Evolutionary conservation across 1,140 invertebrate species (phyloP).

Genomic region (Stegodyphus mimosarum): DNA sequence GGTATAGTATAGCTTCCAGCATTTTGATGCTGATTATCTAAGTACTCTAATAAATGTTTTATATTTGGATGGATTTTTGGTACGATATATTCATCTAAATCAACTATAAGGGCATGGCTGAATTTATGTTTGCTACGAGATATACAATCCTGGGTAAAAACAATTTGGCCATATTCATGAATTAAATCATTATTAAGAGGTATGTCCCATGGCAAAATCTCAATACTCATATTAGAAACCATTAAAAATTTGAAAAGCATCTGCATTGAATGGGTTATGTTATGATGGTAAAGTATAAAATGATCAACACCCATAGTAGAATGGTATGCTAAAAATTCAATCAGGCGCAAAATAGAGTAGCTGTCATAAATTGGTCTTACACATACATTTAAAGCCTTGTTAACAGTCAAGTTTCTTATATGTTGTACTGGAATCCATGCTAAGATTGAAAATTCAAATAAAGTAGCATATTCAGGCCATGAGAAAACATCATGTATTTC

Average conservation of each 20-base stretch:
- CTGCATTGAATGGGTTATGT: conserved; percentile 15
- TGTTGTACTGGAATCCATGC: not conserved
- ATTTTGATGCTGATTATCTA: conserved; percentile 24
- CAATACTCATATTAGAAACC: conserved; percentile 8
- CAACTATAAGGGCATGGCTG: conserved; percentile 36
- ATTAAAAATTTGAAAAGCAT: conserved; percentile 22
- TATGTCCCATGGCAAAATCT: conserved; percentile 23
- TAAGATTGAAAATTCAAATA: not conserved
- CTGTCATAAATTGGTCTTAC: conserved; percentile 42
- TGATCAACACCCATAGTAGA: conserved; percentile 37
- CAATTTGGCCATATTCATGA: conserved; percentile 51
- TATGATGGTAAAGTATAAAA: conserved; percentile 42
- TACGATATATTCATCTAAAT: conserved; percentile 56
- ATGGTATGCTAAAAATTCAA: conserved; percentile 48
- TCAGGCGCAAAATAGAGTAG: not conserved
- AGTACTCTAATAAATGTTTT: conserved; percentile 7
- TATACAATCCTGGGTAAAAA: conserved; percentile 52
- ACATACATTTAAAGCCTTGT: conserved; percentile 12
- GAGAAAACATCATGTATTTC: not conserved
- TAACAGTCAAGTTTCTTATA: not conserved
- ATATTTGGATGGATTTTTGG: conserved; percentile 26
- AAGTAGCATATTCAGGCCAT: not conserved
- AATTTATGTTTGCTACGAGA: conserved; percentile 24
- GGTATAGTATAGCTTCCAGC: conserved; percentile 46
- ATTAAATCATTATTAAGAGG: conserved; percentile 40